Conservation (phyloP, 2,888 invertebrate genomes). For the Synergus itoensis region DNA sequence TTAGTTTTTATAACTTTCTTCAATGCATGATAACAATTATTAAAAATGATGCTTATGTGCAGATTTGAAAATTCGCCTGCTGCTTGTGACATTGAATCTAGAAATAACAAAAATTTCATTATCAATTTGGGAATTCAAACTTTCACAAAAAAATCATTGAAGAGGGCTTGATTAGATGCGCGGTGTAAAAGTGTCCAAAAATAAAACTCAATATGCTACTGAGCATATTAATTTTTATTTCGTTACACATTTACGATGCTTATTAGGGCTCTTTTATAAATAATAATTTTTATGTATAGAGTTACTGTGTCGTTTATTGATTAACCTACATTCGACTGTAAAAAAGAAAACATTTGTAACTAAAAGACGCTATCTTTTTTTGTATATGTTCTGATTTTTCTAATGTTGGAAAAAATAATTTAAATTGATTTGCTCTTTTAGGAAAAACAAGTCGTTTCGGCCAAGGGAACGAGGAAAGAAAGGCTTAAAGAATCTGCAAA, state of each 20-base stretch:
- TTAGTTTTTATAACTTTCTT: not conserved
- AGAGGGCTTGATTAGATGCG: not conserved
- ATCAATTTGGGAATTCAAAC: not conserved
- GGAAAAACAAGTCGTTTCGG: constrained; percentile 95
- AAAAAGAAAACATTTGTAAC: not conserved
- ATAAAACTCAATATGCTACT: too few relatives aligned
- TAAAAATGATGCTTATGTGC: constrained; percentile 32
- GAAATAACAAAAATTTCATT: not conserved
- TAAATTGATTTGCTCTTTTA: constrained; percentile 76
- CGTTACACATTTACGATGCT: too few relatives aligned
- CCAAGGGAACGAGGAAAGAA: constrained; percentile 92
- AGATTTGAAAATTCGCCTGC: constrained; percentile 30
- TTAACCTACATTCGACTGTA: constrained; percentile 10
- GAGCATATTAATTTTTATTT: too few relatives aligned
- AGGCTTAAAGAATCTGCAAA: constrained; percentile 93
- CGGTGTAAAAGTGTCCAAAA: not conserved
- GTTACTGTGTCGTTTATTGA: not conserved
- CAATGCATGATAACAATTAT: constrained; percentile 26
- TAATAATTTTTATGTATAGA: not conserved
- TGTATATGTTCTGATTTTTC: not conserved
- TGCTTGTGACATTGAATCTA: constrained; percentile 6
- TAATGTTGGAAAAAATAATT: not conserved
- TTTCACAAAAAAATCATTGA: not conserved
- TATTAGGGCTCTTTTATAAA: not conserved
- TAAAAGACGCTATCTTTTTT: not conserved